phyloP scores from a whole-genome alignment of 2,888 invertebrate species.

The Orthosia gracilis region DNA sequence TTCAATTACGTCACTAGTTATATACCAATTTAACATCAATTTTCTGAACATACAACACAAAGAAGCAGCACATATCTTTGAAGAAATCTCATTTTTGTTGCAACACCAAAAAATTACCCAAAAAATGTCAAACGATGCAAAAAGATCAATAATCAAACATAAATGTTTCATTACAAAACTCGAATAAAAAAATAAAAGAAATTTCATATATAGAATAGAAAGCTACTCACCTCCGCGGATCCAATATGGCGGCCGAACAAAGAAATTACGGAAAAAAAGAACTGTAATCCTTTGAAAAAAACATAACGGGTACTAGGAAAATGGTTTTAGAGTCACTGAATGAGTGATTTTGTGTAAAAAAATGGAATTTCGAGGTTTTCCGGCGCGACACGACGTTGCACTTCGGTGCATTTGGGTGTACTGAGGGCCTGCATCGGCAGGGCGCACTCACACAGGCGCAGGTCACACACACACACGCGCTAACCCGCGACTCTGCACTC shows the following conservation, averaged over 20 bases:
- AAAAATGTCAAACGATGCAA: neutral
- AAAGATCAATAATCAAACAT: slow-evolving; percentile 21
- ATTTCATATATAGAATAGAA: slow-evolving; percentile 71
- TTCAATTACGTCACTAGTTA: slow-evolving; percentile 34
- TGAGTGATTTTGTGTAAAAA: slow-evolving; percentile 36
- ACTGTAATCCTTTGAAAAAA: slow-evolving; percentile 66
- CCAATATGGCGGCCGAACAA: slow-evolving; percentile 80
- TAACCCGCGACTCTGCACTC: slow-evolving; percentile 46
- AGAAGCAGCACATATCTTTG: slow-evolving; percentile 13
- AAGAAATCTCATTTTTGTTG: neutral
- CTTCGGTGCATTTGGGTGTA: slow-evolving; percentile 69
- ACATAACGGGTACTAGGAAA: slow-evolving; percentile 40
- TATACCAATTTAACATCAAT: slow-evolving; percentile 1
- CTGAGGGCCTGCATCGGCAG: slow-evolving; percentile 67
- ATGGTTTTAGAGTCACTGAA: slow-evolving; percentile 36
- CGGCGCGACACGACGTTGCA: slow-evolving; percentile 60
- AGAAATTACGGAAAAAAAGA: slow-evolving; percentile 66
- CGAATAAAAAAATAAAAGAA: slow-evolving; percentile 63
- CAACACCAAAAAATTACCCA: neutral
- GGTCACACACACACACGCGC: slow-evolving; percentile 48
- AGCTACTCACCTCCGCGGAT: slow-evolving; percentile 78
- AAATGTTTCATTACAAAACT: neutral
- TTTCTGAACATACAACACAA: slow-evolving; percentile 31
- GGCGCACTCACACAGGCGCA: slow-evolving; percentile 62
- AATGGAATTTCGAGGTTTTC: slow-evolving; percentile 9